These are phyloP conservation scores for Limosa lapponica DNA, from an alignment of 2,797 vertebrate genomes.

Conservation along the genomic window DNA sequence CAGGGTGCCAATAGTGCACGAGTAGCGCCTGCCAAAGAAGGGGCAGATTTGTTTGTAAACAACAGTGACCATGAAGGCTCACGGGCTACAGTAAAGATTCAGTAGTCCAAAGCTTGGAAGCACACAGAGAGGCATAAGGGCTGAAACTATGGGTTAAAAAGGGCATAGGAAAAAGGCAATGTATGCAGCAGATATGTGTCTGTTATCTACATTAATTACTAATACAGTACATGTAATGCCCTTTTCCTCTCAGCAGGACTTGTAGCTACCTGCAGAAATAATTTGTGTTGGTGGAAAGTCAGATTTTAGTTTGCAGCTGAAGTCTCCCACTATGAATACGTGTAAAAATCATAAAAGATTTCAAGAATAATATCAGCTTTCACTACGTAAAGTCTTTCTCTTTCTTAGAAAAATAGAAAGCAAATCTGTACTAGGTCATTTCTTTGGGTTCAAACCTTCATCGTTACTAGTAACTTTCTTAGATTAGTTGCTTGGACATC, in stretches of 20 bases:
- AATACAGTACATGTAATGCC: not conserved
- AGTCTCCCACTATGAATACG: rapidly evolving
- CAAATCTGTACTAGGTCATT: not conserved
- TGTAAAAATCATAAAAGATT: not conserved
- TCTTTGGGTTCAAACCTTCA: not conserved
- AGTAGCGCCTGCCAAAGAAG: not conserved
- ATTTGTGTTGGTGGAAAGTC: not conserved
- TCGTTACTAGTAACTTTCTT: not conserved
- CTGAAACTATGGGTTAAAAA: not conserved
- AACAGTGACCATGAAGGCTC: not conserved
- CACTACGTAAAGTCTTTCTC: not conserved
- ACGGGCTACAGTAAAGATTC: not conserved
- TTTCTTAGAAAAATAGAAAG: not conserved
- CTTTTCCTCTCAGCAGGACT: not conserved
- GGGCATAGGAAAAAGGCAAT: not conserved
- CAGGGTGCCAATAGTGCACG: not conserved
- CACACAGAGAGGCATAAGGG: rapidly evolving
- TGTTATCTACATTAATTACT: not conserved
- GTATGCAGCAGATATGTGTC: not conserved
- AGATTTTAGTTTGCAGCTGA: not conserved
- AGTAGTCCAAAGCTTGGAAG: not conserved
- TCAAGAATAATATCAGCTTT: not conserved
- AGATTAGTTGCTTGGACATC: not conserved
- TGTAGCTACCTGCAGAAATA: not conserved
- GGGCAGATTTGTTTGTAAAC: not conserved